phyloP scores from a whole-genome alignment of 2,888 invertebrate genomes.

The Plagiodera versicolora region DNA sequence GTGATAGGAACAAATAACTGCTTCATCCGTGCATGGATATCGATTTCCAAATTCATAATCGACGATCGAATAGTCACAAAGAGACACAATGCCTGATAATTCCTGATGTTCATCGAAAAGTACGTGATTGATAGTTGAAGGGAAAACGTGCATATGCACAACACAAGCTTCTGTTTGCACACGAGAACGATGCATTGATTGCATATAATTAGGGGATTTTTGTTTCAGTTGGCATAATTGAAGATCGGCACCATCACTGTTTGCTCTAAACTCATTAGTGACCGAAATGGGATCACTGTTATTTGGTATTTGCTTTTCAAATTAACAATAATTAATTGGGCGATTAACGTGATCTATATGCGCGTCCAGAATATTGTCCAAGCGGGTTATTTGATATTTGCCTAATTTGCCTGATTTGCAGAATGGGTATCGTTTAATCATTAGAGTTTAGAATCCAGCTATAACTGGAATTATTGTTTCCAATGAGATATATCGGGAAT shows the following conservation, averaged over 20 bases:
- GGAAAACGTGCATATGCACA: constrained; percentile 41
- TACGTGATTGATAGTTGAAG: constrained; percentile 30
- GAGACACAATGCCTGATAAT: constrained; percentile 10
- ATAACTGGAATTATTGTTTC: too few species aligned
- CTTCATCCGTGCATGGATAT: too few species aligned
- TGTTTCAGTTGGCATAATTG: constrained; percentile 41
- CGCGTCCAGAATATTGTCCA: constrained; percentile 38
- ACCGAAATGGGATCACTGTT: constrained; percentile 53
- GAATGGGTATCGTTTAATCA: constrained; percentile 6
- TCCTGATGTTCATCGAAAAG: constrained; percentile 5
- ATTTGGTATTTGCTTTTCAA: constrained; percentile 53
- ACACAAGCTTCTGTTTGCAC: constrained; percentile 20
- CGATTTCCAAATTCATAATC: not conserved
- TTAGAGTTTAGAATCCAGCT: not conserved
- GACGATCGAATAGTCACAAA: not conserved
- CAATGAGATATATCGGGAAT: too few species aligned
- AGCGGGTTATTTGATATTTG: constrained; percentile 37
- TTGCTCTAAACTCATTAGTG: constrained; percentile 53
- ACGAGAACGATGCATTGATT: constrained; percentile 40
- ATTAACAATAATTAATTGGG: constrained; percentile 55
- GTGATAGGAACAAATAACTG: too few species aligned
- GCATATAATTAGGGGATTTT: constrained; percentile 49
- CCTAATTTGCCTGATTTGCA: constrained; percentile 30
- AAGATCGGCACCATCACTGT: constrained; percentile 42
- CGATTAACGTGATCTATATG: constrained; percentile 53